Evolutionary conservation across 2,113 vertebrate species (phyloP).

Genomic region (Illadopsis cleaveri): DNA sequence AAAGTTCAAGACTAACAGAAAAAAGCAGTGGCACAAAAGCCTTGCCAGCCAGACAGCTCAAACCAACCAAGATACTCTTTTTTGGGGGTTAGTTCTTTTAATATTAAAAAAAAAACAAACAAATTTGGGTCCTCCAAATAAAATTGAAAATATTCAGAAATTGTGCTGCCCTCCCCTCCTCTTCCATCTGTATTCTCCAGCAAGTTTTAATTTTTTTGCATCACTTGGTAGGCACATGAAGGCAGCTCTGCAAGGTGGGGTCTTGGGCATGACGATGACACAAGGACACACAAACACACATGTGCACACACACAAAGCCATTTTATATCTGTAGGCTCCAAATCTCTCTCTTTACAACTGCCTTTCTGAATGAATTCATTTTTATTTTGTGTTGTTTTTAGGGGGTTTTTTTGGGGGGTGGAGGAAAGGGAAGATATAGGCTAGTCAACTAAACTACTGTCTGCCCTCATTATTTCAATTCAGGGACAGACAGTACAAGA

Average conservation of each 20-base stretch:
- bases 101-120: neutral
- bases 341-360: neutral
- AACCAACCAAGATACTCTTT: neutral
- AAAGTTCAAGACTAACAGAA: neutral
- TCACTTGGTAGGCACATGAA: neutral
- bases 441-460: constrained; percentile 53
- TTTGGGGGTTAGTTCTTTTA: neutral
- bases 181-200: neutral
- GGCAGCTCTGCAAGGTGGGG: neutral
- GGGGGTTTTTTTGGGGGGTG: neutral
- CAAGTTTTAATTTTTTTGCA: neutral
- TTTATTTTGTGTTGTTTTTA: neutral
- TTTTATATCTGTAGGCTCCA: neutral
- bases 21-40: constrained; percentile 7
- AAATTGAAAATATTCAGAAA: neutral
- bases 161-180: neutral
- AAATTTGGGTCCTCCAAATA: too few relatives aligned
- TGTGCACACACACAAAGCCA: neutral
- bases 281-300: neutral
- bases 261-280: neutral
- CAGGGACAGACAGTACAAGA: constrained; percentile 75
- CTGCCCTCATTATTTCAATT: constrained; percentile 75
- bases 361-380: neutral
- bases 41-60: neutral
- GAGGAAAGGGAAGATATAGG: neutral